Evolutionary conservation across 2,113 vertebrate species (phyloP), one percentile per base, ranked within the genome.

Genomic region (Trichomycterus rosablanca): DNA sequence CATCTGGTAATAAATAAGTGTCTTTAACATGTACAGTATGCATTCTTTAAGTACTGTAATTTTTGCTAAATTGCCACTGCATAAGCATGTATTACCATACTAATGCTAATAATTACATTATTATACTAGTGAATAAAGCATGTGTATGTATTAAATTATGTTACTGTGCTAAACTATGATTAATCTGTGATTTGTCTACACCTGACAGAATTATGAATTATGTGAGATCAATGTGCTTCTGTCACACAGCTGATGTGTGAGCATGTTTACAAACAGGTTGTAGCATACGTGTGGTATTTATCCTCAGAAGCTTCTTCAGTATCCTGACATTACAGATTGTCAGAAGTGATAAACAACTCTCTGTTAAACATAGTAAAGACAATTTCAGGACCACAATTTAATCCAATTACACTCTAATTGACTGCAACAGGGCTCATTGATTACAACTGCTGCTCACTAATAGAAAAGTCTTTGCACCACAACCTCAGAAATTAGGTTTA

Each of bases 351-450:
- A 82, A 82, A 76, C 66, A 44, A 58, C 61, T 67, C 71, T 71
- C 72, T 78, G 74, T 79, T 69, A 66, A 79, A 78, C 70, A 56
- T 53, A 73, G 56, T 42, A 50, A 55, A 51, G 35, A 56, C 11
- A 46, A 24, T 77, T 77, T 68, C 50, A 70, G 28, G 43, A 73
- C 76, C 72, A 79, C 66, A 70, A 65, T 66, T 72, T 80, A 78
- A 86, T 87, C 83, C 81, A 79, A 70, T 83, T 81, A 81, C 7
- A n/a, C 49, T 53, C 63, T 84, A 85, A 87, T 76, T 78, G 80
- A 74, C 76, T 77, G 76, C 80, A 80, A 79, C 80, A 80, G 73
- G 78, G 73, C 78, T 81, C 81, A 86, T 78, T 86, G 84, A 86
- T 82, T 85, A 78, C 78, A 79, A 79, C 75, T 75, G 74, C 72